These are phyloP conservation scores for Melospiza melodia DNA, from an alignment of 2,113 vertebrate genomes.

Conservation along the genomic window DNA sequence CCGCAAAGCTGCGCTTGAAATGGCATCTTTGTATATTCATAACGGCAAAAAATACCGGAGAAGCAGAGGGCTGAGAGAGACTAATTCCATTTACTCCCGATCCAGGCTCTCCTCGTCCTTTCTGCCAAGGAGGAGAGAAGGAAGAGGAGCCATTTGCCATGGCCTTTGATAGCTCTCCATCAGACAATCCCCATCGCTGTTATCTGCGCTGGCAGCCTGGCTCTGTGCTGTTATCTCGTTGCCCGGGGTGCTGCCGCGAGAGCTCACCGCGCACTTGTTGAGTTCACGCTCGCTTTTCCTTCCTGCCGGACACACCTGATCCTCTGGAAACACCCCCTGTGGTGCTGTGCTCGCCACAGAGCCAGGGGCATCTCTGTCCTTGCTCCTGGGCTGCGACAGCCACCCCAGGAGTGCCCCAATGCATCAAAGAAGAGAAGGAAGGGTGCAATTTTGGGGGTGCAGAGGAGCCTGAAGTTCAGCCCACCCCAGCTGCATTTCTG, in stretches of 20 bases:
- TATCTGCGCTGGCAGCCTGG: background rate
- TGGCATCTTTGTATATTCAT: background rate
- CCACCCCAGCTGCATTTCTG: background rate
- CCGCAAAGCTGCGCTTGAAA: background rate
- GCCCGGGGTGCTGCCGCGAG: background rate
- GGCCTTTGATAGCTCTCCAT: background rate
- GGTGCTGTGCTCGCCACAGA: background rate
- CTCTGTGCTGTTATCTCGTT: background rate
- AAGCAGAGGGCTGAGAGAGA: background rate
- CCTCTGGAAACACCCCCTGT: background rate
- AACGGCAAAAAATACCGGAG: background rate
- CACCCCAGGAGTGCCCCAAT: rapidly evolving
- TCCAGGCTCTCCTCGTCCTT: background rate
- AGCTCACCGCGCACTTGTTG: background rate
- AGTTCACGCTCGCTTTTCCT: background rate
- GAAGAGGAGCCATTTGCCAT: background rate
- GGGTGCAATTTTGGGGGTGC: rapidly evolving
- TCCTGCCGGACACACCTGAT: background rate
- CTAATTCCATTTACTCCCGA: background rate
- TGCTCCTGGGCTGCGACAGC: rapidly evolving
- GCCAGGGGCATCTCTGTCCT: background rate
- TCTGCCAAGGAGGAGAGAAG: background rate
- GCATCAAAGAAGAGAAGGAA: too few species aligned
- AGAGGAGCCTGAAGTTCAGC: background rate
- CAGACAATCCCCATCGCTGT: background rate